These are phyloP conservation scores for Sorex araneus DNA, from an alignment of 2,113 vertebrate species.

Conservation along the genomic window DNA sequence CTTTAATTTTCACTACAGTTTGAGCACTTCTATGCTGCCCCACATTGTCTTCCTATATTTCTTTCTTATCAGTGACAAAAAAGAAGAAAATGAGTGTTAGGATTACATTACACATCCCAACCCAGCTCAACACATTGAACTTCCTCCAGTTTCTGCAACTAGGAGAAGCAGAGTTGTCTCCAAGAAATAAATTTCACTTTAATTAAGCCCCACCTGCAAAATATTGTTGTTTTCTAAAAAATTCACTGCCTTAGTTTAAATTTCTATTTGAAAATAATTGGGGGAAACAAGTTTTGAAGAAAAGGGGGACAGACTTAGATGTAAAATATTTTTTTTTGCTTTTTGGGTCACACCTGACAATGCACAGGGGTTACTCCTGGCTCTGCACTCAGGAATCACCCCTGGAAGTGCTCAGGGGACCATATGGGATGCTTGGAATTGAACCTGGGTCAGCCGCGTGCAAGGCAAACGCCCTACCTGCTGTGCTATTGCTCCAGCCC, in stretches of 20 bases:
- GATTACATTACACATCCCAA: slow-evolving; percentile 4
- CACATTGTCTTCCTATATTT: background rate
- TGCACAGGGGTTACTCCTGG: too few species aligned
- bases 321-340: too few species aligned
- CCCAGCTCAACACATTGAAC: background rate
- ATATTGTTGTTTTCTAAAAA: slow-evolving; percentile 52
- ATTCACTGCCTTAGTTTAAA: slow-evolving; percentile 7
- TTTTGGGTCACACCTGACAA: too few species aligned
- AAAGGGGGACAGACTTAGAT: background rate
- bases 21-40: background rate
- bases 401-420: too few species aligned
- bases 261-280: slow-evolving; percentile 32
- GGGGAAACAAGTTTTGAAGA: background rate
- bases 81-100: slow-evolving; percentile 41
- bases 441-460: too few species aligned
- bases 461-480: too few species aligned
- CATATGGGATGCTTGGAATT: too few species aligned
- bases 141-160: slow-evolving; percentile 23
- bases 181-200: slow-evolving; percentile 35
- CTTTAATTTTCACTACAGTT: slow-evolving; percentile 6
- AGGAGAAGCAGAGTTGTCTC: background rate
- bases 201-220: background rate
- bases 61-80: slow-evolving; percentile 10
- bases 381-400: too few species aligned
- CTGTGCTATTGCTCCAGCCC: too few species aligned